These are phyloP conservation scores for Parasteatoda lunata DNA, from an alignment of 2,888 invertebrate species.

Conservation along the genomic window DNA sequence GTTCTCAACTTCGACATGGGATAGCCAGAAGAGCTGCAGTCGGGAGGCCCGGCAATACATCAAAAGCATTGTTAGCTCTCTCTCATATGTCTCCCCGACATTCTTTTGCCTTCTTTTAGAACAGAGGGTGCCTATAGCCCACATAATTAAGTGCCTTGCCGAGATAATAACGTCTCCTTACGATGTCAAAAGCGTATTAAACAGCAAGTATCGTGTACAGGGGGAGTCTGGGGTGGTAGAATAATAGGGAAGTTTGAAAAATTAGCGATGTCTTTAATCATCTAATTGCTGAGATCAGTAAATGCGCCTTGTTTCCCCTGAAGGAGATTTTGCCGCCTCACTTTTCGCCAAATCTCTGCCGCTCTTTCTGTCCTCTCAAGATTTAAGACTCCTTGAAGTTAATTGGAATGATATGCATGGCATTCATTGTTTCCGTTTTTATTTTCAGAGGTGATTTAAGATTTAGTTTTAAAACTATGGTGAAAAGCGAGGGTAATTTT, in stretches of 20 bases:
- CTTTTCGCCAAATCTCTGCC: slow-evolving; percentile 14
- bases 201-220: slow-evolving; percentile 44
- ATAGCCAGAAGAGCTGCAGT: background rate
- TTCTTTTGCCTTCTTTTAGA: background rate
- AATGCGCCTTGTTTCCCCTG: slow-evolving; percentile 32
- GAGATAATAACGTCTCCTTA: slow-evolving; percentile 60
- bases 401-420: slow-evolving; percentile 37
- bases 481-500: background rate
- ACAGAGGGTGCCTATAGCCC: slow-evolving; percentile 23
- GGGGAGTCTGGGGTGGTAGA: background rate
- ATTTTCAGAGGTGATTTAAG: slow-evolving; percentile 28
- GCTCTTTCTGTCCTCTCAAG: background rate
- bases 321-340: slow-evolving; percentile 42
- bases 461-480: slow-evolving; percentile 36
- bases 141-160: slow-evolving; percentile 58
- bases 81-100: background rate
- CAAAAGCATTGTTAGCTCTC: slow-evolving; percentile 55
- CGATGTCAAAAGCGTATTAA: slow-evolving; percentile 58
- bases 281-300: slow-evolving; percentile 57
- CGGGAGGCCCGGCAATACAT: slow-evolving; percentile 42
- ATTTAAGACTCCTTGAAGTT: slow-evolving; percentile 26
- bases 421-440: slow-evolving; percentile 7
- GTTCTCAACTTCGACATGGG: slow-evolving; percentile 40
- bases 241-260: slow-evolving; percentile 51
- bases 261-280: slow-evolving; percentile 63